These are phyloP conservation scores for Schrankia costaestrigalis DNA, from an alignment of 2,888 invertebrate species.

Conservation along the genomic window DNA sequence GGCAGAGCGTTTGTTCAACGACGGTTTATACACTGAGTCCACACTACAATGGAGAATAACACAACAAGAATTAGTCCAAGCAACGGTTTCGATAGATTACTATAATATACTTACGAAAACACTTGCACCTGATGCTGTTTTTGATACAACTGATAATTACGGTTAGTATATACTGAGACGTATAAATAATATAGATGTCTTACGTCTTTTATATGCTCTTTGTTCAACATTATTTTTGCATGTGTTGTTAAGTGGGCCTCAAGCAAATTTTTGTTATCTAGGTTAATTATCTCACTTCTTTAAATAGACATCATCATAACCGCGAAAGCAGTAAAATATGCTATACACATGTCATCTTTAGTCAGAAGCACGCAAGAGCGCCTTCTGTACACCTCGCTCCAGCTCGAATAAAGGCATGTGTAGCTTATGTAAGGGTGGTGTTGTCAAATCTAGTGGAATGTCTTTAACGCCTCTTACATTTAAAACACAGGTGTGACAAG, in stretches of 20 bases:
- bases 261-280: too few relatives aligned
- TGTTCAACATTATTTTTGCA: background rate
- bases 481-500: constrained; percentile 17
- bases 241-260: too few relatives aligned
- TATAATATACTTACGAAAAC: constrained; percentile 87
- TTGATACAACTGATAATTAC: constrained; percentile 41
- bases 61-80: constrained; percentile 81
- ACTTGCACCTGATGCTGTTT: constrained; percentile 19
- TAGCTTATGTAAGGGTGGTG: background rate
- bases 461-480: constrained; percentile 45
- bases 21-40: constrained; percentile 80
- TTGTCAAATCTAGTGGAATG: constrained; percentile 57
- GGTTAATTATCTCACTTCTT: too few relatives aligned
- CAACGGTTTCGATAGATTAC: constrained; percentile 86
- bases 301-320: too few relatives aligned
- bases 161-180: too few relatives aligned
- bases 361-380: too few relatives aligned
- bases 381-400: too few relatives aligned
- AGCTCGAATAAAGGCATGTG: background rate
- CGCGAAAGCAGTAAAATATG: too few relatives aligned
- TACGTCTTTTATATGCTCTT: too few relatives aligned
- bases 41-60: constrained; percentile 83
- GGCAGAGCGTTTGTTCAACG: constrained; percentile 80
- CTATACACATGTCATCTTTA: too few relatives aligned
- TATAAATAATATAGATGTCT: too few relatives aligned